Conservation (phyloP, 2,113 vertebrate genomes). For the Stegastes partitus region DNA sequence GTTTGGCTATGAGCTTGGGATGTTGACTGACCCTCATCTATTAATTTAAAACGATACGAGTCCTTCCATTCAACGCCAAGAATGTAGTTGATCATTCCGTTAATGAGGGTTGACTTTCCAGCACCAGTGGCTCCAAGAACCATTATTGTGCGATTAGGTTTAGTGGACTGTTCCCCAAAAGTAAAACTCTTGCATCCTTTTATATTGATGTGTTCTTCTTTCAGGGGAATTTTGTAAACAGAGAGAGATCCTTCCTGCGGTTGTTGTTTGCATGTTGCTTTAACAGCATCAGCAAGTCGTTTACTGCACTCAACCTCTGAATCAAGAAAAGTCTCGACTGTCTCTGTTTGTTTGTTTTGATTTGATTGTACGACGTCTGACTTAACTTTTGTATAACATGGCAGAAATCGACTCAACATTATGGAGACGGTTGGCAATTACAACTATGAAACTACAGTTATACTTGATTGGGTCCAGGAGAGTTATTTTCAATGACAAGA, state of each 20-base stretch:
- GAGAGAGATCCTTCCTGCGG: accelerated
- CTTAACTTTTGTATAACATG: too few relatives aligned
- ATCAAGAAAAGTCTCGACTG: too few relatives aligned
- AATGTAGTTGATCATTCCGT: constrained; percentile 62
- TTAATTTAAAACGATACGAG: constrained; percentile 54
- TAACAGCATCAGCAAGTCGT: constrained; percentile 10
- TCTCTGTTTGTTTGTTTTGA: too few relatives aligned
- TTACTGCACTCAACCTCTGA: too few relatives aligned
- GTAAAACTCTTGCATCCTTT: constrained; percentile 33
- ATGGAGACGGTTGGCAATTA: too few relatives aligned
- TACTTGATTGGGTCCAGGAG: too few relatives aligned
- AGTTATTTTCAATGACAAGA: too few relatives aligned
- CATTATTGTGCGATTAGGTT: constrained; percentile 61
- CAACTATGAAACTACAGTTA: too few relatives aligned
- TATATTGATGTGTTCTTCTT: neutral
- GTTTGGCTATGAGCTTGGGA: too few relatives aligned
- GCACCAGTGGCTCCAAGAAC: constrained; percentile 73
- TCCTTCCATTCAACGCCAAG: constrained; percentile 57
- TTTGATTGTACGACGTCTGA: too few relatives aligned
- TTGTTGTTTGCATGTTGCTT: neutral
- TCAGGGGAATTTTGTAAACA: constrained; percentile 24
- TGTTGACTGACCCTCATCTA: too few relatives aligned
- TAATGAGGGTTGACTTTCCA: constrained; percentile 65
- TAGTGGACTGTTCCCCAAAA: neutral
- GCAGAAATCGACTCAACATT: too few relatives aligned